Evolutionary conservation across 2,888 invertebrate genomes (phyloP).

Genomic region (Caenorhabditis sp.): DNA sequence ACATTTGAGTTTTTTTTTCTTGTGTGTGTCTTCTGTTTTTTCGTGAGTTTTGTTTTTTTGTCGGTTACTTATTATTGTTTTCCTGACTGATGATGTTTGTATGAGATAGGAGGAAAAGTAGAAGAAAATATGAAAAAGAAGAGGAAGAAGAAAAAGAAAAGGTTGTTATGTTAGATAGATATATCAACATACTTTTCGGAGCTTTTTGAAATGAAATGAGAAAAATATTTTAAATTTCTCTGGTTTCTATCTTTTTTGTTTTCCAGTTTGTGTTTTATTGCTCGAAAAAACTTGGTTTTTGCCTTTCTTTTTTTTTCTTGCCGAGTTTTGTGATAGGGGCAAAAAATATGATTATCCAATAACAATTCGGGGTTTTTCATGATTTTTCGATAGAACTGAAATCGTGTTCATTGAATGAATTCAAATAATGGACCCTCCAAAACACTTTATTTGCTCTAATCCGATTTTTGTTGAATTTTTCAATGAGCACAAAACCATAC

Average conservation of each 20-base stretch:
- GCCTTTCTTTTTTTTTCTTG: too few species aligned
- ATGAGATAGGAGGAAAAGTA: background rate
- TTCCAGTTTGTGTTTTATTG: background rate
- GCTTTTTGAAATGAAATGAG: background rate
- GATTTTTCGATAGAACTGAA: too few species aligned
- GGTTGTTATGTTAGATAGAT: conserved; percentile 1
- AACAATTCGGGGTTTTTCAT: too few species aligned
- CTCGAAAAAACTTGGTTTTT: background rate
- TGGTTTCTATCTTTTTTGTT: background rate
- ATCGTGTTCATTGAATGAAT: too few species aligned
- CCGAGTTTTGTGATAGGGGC: too few species aligned
- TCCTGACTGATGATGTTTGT: background rate
- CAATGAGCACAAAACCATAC: too few species aligned
- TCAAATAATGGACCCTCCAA: too few species aligned
- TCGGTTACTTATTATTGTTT: background rate
- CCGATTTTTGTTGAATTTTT: too few species aligned
- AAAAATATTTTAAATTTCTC: background rate
- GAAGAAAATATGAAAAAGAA: background rate
- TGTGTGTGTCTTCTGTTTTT: too few species aligned
- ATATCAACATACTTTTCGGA: background rate
- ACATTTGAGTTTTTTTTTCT: too few species aligned
- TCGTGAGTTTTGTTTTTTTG: background rate
- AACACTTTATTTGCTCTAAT: too few species aligned
- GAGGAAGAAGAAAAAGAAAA: background rate
- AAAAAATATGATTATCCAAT: too few species aligned